A percentile compares a stretch with the other conserved stretches of the same genome.
phyloP scores from a whole-genome alignment of 2,797 vertebrate genomes.

The Danionella dracula region DNA sequence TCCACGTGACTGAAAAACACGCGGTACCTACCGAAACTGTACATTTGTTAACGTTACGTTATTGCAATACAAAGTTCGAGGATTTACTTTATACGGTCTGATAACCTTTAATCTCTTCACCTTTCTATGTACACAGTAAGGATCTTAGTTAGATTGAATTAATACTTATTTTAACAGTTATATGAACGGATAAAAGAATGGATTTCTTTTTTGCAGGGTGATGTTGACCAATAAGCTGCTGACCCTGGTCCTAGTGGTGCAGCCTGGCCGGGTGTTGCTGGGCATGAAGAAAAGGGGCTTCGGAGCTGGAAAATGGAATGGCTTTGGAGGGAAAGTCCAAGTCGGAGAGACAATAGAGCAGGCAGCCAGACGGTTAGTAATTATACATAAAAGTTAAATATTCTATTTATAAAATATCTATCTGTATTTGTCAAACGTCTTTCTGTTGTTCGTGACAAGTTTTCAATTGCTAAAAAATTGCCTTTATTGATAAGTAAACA shows the following conservation, averaged over 20 bases:
- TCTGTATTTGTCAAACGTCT: too few species aligned
- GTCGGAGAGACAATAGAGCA: constrained; percentile 83
- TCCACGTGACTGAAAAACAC: constrained; percentile 23
- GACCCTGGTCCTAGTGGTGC: constrained; percentile 85
- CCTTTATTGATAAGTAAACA: too few species aligned
- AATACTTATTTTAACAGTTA: too few species aligned
- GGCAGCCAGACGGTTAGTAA: constrained; percentile 81
- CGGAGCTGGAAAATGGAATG: constrained; percentile 88
- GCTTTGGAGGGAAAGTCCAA: constrained; percentile 91
- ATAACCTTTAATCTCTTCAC: not conserved
- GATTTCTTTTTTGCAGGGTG: not conserved
- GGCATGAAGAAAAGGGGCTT: constrained; percentile 97
- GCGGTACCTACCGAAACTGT: constrained; percentile 22
- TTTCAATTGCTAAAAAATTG: too few species aligned
- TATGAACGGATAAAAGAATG: too few species aligned
- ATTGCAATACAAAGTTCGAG: too few species aligned
- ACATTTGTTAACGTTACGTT: too few species aligned
- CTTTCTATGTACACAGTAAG: not conserved
- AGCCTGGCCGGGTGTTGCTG: constrained; percentile 78
- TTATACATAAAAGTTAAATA: too few species aligned
- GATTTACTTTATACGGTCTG: too few species aligned
- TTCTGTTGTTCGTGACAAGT: too few species aligned
- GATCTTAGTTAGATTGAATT: too few species aligned
- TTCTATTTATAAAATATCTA: too few species aligned
- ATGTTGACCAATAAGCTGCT: constrained; percentile 78